A percentile compares a stretch with the other conserved stretches of the same genome.
Evolutionary conservation across 2,888 invertebrate genomes (phyloP).

Genomic region (Copidosoma aretas): DNA sequence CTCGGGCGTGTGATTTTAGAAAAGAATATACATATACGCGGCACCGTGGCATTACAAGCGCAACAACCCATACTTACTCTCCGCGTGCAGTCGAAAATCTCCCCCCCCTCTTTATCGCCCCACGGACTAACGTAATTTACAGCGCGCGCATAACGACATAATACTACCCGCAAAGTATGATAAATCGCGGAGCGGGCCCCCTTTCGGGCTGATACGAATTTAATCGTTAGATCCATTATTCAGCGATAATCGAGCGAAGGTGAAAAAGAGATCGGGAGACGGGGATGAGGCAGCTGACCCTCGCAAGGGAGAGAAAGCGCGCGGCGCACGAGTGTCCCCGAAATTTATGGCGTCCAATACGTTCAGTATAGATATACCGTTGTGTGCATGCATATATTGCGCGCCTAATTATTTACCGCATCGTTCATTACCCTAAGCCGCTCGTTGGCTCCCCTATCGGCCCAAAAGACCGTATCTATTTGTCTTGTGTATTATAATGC

Average conservation of each 20-base stretch:
- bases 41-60: no score
- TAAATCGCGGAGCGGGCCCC: conserved; percentile 25
- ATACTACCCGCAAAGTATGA: conserved; percentile 36
- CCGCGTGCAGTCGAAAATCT: not conserved
- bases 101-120: not conserved
- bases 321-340: conserved; percentile 23
- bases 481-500: no score
- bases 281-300: not conserved
- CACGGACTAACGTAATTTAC: conserved; percentile 26
- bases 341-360: conserved; percentile 34
- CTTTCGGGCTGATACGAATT: conserved; percentile 27
- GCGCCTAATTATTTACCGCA: conserved; percentile 36
- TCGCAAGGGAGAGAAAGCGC: conserved; percentile 1
- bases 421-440: conserved; percentile 12
- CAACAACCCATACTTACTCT: no score
- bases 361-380: not conserved
- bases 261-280: not conserved
- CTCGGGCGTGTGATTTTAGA: no score
- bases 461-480: no score
- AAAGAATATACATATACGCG: no score
- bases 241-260: conserved; percentile 36
- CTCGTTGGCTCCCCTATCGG: no score
- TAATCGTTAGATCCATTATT: conserved; percentile 38
- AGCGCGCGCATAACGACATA: conserved; percentile 30
- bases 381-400: conserved; percentile 15